These are phyloP conservation scores for Eurypyga helias DNA, from an alignment of 2,113 vertebrate genomes.

Conservation along the genomic window DNA sequence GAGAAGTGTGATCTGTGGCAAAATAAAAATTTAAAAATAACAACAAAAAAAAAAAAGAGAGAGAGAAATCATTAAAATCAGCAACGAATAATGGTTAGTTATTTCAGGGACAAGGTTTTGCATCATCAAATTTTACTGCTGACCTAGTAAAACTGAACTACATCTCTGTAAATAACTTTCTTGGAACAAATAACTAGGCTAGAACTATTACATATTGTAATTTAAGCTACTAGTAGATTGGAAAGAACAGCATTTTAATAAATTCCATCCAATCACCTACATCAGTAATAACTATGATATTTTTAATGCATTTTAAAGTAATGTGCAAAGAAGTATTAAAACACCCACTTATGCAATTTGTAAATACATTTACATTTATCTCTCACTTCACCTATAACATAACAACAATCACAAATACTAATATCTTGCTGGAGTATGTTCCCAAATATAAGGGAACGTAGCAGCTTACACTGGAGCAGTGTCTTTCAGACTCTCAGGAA, in stretches of 20 bases:
- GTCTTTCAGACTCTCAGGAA: not conserved
- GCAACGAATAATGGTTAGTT: not conserved
- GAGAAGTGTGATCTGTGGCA: slow-evolving; percentile 37
- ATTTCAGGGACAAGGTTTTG: not conserved
- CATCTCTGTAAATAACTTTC: not conserved
- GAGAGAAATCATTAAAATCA: not conserved
- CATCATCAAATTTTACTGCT: not conserved
- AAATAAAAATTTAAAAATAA: not conserved
- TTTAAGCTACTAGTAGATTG: not conserved
- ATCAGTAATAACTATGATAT: not conserved
- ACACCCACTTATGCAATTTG: not conserved
- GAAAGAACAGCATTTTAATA: not conserved
- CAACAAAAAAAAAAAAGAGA: not conserved
- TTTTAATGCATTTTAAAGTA: not conserved
- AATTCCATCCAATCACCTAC: not conserved
- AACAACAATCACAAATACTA: not conserved
- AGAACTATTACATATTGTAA: not conserved
- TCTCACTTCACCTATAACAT: not conserved
- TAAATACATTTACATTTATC: not conserved
- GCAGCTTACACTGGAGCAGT: not conserved
- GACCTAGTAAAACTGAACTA: not conserved
- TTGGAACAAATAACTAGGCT: not conserved
- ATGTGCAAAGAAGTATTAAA: not conserved
- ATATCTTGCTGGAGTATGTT: not conserved
- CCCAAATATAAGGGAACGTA: not conserved